A percentile compares a stretch with the other conserved stretches of the same genome.
Evolutionary conservation across 2,888 invertebrate genomes (phyloP).

Genomic region (Pandemis heparana): DNA sequence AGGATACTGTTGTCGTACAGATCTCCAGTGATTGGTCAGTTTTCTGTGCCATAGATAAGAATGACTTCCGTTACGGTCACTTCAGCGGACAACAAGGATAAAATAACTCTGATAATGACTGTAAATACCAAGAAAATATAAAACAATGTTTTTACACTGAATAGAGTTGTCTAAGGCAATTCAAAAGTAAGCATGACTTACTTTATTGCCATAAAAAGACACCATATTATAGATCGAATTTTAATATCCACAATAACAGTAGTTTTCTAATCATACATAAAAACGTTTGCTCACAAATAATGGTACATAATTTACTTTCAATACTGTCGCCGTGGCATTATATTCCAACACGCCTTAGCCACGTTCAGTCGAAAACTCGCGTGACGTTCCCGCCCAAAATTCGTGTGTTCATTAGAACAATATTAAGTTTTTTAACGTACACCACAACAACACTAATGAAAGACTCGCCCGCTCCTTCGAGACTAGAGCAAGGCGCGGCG

Average conservation of each 20-base stretch:
- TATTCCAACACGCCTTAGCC: constrained; percentile 19
- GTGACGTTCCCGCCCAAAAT: constrained; percentile 79
- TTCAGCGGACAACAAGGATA: constrained; percentile 53
- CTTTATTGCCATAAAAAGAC: not conserved
- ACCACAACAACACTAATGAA: constrained; percentile 69
- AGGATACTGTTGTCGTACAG: constrained; percentile 56
- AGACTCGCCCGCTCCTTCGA: constrained; percentile 82
- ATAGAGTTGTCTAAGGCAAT: not conserved
- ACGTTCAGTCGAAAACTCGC: constrained; percentile 60
- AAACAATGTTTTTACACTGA: constrained; percentile 17
- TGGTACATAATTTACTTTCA: not conserved
- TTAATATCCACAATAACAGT: not conserved
- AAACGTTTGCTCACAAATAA: not conserved
- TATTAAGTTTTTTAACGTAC: constrained; percentile 78
- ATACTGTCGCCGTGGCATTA: constrained; percentile 11
- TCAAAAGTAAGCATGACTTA: not conserved
- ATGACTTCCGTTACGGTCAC: constrained; percentile 68
- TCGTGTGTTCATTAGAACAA: constrained; percentile 73
- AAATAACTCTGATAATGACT: constrained; percentile 55
- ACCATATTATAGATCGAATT: not conserved
- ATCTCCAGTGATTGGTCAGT: constrained; percentile 64
- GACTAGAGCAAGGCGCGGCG: constrained; percentile 71
- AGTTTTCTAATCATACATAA: not conserved
- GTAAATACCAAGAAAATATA: constrained; percentile 52
- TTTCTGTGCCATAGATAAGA: constrained; percentile 70